phyloP scores from a whole-genome alignment of 1,140 invertebrate genomes.

The Halotydeus destructor region DNA sequence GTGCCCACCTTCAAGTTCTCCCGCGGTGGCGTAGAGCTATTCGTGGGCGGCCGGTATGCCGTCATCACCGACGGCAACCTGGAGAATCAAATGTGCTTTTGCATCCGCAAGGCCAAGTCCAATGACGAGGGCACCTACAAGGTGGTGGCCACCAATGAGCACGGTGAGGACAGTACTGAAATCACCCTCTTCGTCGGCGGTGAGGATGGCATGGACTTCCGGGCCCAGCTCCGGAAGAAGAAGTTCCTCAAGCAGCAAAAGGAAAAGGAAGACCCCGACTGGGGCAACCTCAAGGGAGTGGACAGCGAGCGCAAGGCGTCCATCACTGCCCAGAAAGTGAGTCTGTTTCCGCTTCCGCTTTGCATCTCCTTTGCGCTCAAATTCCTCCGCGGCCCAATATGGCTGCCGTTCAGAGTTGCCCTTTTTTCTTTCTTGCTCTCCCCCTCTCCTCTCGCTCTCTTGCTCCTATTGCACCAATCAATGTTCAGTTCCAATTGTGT shows the following conservation, averaged over 20 bases:
- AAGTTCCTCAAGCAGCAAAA: slow-evolving; percentile 83
- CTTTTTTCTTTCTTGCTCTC: no score
- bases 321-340: slow-evolving; percentile 17
- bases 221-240: slow-evolving; percentile 83
- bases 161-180: slow-evolving; percentile 82
- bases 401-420: no score
- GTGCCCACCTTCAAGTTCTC: slow-evolving; percentile 86
- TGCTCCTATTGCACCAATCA: no score
- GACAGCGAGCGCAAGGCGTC: slow-evolving; percentile 41
- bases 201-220: slow-evolving; percentile 95
- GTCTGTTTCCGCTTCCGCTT: neutral
- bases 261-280: slow-evolving; percentile 37
- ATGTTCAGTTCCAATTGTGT: no score
- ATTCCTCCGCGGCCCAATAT: no score
- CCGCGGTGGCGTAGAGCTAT: slow-evolving; percentile 70
- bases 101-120: slow-evolving; percentile 83
- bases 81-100: slow-evolving; percentile 70
- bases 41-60: slow-evolving; percentile 77
- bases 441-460: no score
- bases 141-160: slow-evolving; percentile 68
- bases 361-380: no score
- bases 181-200: slow-evolving; percentile 89
- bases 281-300: slow-evolving; percentile 67
- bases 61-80: slow-evolving; percentile 69
- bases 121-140: slow-evolving; percentile 95